These are phyloP conservation scores for Sebastes baramenuke DNA, from an alignment of 2,797 vertebrate genomes.

Conservation along the genomic window DNA sequence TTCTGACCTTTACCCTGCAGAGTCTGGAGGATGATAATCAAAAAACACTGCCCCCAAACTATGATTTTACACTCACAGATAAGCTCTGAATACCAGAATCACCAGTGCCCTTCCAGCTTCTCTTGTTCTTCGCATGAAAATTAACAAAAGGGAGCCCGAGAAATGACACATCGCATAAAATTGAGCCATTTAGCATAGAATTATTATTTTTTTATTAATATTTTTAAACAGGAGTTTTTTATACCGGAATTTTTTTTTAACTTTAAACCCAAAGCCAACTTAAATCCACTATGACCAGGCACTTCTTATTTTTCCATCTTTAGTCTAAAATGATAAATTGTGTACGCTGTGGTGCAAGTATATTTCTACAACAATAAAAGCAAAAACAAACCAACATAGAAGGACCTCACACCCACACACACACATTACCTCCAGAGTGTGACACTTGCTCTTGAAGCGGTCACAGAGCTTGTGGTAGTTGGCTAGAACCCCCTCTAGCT, in stretches of 20 bases:
- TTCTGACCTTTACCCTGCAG: slow-evolving; percentile 27
- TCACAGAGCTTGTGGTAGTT: slow-evolving; percentile 97
- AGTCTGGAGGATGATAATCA: slow-evolving; percentile 9
- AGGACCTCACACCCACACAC: background rate
- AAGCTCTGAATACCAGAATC: slow-evolving; percentile 1
- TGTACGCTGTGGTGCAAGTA: background rate
- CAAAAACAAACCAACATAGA: background rate
- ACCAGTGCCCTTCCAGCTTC: background rate
- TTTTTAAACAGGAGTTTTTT: no score
- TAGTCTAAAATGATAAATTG: background rate
- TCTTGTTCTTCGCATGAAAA: slow-evolving; percentile 13
- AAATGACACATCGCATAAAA: no score
- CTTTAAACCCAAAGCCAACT: no score
- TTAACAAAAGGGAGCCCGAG: background rate
- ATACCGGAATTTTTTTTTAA: no score
- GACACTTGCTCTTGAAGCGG: slow-evolving; percentile 94
- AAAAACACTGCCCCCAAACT: slow-evolving; percentile 10
- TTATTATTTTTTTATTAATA: no score
- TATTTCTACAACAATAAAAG: background rate
- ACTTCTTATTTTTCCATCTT: no score
- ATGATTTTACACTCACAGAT: slow-evolving; percentile 28
- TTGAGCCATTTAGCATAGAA: no score
- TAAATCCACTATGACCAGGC: no score
- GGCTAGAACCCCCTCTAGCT: slow-evolving; percentile 88
- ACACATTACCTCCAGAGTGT: slow-evolving; percentile 91